Base-by-base conservation (phyloP, 2,113 vertebrate genomes). In the Thamnophis sirtalis region DNA sequence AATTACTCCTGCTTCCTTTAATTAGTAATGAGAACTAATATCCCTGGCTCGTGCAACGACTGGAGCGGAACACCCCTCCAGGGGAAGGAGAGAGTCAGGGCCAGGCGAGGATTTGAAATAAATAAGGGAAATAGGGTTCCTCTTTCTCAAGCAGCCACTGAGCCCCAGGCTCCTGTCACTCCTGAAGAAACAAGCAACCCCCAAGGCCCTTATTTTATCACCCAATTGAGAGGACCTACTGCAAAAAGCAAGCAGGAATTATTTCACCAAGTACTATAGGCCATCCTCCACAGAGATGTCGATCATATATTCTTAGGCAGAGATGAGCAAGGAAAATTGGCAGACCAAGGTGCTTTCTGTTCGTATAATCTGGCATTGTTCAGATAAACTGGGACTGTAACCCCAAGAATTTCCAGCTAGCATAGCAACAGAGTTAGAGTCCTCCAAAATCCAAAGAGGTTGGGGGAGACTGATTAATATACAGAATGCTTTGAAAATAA, bases 21-120 rank as follows among this genome's bases (percentile, higher is more conserved):
- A 99, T 99, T 98, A 99, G 98, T 99, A 98, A 99, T 99, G 98
- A 99, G 98, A 98, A 98, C 98, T 98, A 98, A 98, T 99, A 98
- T 99, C 93, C 95, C 94, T 95, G 95, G 95, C 94, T 94, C 92
- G 94, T 95, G 95, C 92, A 95, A 63, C 68, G 94, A 92, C 95
- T 97, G 96, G 95, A 97, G 96, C 93, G 92, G 93, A 96, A 96
- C 95, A 95, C 93, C 95, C 96, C 96, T 96, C 96, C 86, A 58
- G 96, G 96, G 95, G 90, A 96, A 96, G 0, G 2, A 96, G 96
- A 92, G 95, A 94, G 95, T 91, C 94, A 93, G 93, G 87, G 51
- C 86, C 93, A 55, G 80, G 88, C 96, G 93, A 95, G 95, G 84
- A 90, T 87, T 90, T 21, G 84, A 90, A 90, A 90, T 93, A 93